Evolutionary conservation across 2,797 vertebrate genomes (phyloP).

Genomic region (Neosalanx taihuensis): DNA sequence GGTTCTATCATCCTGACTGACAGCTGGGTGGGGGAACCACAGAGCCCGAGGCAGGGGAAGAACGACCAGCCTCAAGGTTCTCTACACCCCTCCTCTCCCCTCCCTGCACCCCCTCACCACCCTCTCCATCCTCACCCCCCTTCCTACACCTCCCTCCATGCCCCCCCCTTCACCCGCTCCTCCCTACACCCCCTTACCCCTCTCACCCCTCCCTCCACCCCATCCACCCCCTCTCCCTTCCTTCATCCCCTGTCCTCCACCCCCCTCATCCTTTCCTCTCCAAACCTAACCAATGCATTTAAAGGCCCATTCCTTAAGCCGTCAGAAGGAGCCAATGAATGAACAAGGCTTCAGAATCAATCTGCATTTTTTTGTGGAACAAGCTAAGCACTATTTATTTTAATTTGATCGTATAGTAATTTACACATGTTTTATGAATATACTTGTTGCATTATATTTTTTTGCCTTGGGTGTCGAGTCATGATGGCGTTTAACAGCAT

Average conservation of each 20-base stretch:
- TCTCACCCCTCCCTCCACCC: neutral
- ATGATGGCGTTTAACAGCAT: constrained; percentile 7
- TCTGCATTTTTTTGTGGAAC: constrained; percentile 38
- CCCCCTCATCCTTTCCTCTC: neutral
- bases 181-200: neutral
- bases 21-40: constrained; percentile 51
- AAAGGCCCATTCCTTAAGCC: constrained; percentile 55
- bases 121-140: neutral
- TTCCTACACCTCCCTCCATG: neutral
- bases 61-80: constrained; percentile 48
- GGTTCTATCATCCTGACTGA: constrained; percentile 75
- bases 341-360: constrained; percentile 50
- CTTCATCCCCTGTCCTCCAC: neutral
- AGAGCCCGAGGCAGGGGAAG: constrained; percentile 51
- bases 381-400: no score
- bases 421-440: neutral
- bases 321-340: constrained; percentile 60
- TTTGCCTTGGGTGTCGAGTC: neutral
- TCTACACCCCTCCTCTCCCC: constrained; percentile 17
- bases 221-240: neutral
- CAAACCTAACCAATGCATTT: constrained; percentile 46
- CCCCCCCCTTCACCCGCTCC: neutral
- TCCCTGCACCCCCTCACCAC: neutral
- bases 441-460: neutral
- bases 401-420: no score